Evolutionary conservation across 2,797 vertebrate genomes (phyloP).

Genomic region (Spea hammondii): DNA sequence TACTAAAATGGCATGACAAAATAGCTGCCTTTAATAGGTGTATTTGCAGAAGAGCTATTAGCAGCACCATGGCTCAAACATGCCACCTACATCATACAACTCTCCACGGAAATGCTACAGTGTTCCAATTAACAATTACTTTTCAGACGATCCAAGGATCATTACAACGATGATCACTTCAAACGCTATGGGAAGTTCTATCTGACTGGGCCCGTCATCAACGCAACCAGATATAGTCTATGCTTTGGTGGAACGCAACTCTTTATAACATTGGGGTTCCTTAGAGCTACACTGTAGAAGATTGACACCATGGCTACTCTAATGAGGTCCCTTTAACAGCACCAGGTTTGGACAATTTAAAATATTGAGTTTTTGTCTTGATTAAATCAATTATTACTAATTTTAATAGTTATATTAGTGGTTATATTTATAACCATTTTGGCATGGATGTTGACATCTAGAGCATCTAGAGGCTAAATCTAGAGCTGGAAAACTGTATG

Average conservation of each 20-base stretch:
- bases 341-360: background rate
- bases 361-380: background rate
- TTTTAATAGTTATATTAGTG: background rate
- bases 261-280: too few relatives aligned
- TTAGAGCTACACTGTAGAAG: background rate
- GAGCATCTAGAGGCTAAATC: background rate
- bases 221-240: background rate
- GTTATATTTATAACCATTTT: background rate
- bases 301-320: background rate
- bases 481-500: background rate
- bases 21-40: background rate
- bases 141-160: background rate
- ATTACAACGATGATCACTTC: background rate
- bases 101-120: constrained; percentile 18
- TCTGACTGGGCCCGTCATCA: background rate
- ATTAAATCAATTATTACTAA: background rate
- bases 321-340: background rate
- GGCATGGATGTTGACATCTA: background rate
- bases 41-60: background rate
- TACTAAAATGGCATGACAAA: background rate
- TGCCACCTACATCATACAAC: background rate
- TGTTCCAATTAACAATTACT: background rate
- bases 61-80: constrained; percentile 9
- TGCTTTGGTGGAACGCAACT: background rate
- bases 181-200: background rate